These are phyloP conservation scores for Steatocranus sp. DNA, from an alignment of 2,797 vertebrate species.

Conservation along the genomic window DNA sequence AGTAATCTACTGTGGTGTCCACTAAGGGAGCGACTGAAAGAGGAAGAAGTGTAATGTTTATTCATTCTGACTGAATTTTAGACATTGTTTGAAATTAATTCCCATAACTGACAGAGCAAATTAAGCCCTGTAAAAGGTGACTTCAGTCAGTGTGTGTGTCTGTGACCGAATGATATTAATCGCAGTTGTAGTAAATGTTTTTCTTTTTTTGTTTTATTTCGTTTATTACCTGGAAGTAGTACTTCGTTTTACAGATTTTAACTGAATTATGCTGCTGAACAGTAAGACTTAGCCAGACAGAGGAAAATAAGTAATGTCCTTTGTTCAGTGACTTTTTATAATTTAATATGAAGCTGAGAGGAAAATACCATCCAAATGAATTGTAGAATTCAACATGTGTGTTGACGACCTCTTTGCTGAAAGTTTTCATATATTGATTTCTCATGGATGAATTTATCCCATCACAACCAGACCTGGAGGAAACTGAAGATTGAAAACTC, in stretches of 20 bases:
- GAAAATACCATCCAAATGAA: neutral
- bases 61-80: neutral
- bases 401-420: neutral
- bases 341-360: neutral
- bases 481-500: neutral
- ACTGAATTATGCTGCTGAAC: neutral
- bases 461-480: neutral
- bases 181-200: fast-evolving
- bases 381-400: neutral
- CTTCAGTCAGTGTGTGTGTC: neutral
- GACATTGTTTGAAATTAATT: neutral
- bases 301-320: neutral
- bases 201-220: neutral
- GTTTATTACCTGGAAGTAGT: neutral
- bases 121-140: neutral
- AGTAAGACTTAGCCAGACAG: neutral
- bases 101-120: fast-evolving
- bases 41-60: neutral
- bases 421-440: neutral
- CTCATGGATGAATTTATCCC: neutral
- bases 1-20: neutral
- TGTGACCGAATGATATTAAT: fast-evolving
- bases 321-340: neutral
- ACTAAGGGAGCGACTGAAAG: neutral
- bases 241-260: neutral